Evolutionary conservation across 1,140 invertebrate genomes (phyloP).

Genomic region (Cecropterus lyciades): DNA sequence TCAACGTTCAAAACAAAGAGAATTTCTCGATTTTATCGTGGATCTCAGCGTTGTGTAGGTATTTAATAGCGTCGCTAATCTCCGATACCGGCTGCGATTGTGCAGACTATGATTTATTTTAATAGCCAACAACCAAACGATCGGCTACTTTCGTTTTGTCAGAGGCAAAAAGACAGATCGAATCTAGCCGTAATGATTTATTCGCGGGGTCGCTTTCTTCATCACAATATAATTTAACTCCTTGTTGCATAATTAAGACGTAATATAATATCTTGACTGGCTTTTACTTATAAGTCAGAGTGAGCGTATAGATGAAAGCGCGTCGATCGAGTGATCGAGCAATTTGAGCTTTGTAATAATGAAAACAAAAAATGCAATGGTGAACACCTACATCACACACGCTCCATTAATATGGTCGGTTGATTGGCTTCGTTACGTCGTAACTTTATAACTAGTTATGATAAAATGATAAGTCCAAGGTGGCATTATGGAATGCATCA

Average conservation of each 20-base stretch:
- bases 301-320: slow-evolving; percentile 22
- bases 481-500: too few relatives aligned
- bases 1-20: slow-evolving; percentile 13
- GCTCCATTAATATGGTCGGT: background rate
- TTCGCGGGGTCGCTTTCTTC: slow-evolving; percentile 24
- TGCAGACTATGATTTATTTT: slow-evolving; percentile 27
- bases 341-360: slow-evolving; percentile 10
- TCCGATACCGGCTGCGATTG: slow-evolving; percentile 14
- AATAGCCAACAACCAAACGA: slow-evolving; percentile 11
- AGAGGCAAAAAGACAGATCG: slow-evolving; percentile 22
- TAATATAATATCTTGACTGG: slow-evolving; percentile 19
- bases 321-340: background rate
- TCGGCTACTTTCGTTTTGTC: slow-evolving; percentile 28
- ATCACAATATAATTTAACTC: slow-evolving; percentile 16
- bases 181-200: slow-evolving; percentile 21
- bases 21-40: slow-evolving; percentile 18
- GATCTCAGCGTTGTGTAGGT: slow-evolving; percentile 5
- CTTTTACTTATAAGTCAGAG: slow-evolving; percentile 1
- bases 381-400: background rate
- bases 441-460: background rate
- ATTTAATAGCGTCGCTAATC: slow-evolving; percentile 26
- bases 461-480: too few relatives aligned
- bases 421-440: slow-evolving; percentile 3
- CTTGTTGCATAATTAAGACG: slow-evolving; percentile 24
- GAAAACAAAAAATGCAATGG: background rate